Evolutionary conservation across 1,140 invertebrate genomes (phyloP).

Genomic region (Oryzaephilus surinamensis): DNA sequence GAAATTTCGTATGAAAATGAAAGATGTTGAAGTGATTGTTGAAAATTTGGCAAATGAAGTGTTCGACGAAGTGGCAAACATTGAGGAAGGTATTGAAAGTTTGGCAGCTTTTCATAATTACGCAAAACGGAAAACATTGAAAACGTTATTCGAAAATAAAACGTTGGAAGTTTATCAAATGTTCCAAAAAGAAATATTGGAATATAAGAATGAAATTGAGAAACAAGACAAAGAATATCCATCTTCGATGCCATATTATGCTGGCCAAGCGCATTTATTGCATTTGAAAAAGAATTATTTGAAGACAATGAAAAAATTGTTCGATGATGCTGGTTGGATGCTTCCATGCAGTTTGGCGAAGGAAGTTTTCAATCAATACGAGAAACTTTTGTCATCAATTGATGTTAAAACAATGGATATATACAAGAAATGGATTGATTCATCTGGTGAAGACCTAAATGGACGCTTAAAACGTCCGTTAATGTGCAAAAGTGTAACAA

Average conservation of each 20-base stretch:
- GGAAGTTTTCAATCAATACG: slow-evolving; percentile 56
- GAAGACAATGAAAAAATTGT: slow-evolving; percentile 26
- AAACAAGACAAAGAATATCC: slow-evolving; percentile 52
- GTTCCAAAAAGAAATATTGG: slow-evolving; percentile 66
- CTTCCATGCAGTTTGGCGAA: slow-evolving; percentile 55
- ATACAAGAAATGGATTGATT: slow-evolving; percentile 51
- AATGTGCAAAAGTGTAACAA: slow-evolving; percentile 52
- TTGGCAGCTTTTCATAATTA: slow-evolving; percentile 59
- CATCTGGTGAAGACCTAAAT: slow-evolving; percentile 47
- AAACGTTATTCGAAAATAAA: slow-evolving; percentile 50
- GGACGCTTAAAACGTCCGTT: slow-evolving; percentile 56
- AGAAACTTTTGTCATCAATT: slow-evolving; percentile 51
- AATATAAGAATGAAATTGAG: slow-evolving; percentile 59
- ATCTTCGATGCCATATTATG: slow-evolving; percentile 53
- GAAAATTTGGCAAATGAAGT: slow-evolving; percentile 58
- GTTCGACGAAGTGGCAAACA: slow-evolving; percentile 55
- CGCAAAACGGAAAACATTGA: slow-evolving; percentile 51
- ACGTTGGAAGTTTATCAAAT: slow-evolving; percentile 62
- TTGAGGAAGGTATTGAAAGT: slow-evolving; percentile 61
- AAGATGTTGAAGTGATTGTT: slow-evolving; percentile 56
- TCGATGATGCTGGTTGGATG: slow-evolving; percentile 61
- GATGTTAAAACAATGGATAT: slow-evolving; percentile 52
- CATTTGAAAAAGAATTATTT: background rate
- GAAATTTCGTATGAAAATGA: slow-evolving; percentile 50
- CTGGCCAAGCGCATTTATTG: slow-evolving; percentile 46